Evolutionary conservation across 92 coral and sea anemone species (phyloP), one percentile per base, ranked within the genome.

Genomic region (Porites evermanni): DNA sequence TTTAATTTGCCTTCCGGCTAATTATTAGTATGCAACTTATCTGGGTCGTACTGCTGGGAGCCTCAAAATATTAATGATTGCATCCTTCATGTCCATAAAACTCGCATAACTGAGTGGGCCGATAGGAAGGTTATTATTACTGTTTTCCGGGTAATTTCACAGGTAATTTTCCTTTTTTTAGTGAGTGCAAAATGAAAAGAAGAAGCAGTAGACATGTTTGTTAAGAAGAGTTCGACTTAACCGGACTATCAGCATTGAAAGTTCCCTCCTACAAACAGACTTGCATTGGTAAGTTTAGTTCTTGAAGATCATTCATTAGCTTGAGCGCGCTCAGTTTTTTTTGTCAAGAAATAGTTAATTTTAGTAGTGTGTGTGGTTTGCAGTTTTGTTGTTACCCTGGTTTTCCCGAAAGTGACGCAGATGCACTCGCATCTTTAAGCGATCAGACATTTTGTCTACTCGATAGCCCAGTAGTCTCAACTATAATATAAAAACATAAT

Each of bases 361-460:
- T 4, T 63, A n/a, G 67, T 20, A 63, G 19, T 4, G 47, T 63
- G 67, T 16, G 21, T 63, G 18, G n/a, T 20, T 63, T 4, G 9
- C 72, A 47, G 32, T 71, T 72, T 72, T 51, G 52, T 51, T 51
- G 58, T 2, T 70, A 70, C 16, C 56, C 23, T 74, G 7, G 53
- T 1, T 24, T 77, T 65, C 50, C 21, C 63, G 52, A 23, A 7
- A 44, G 12, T 59, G 80, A 29, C 71, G 13, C 20, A 13, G 83
- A 21, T 24, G 6, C 64, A 23, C 56, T 24, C 18, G 5, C 74
- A 79, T 66, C 65, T n/a, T 13, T 23, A 7, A 20, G 51, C 23
- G 61, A 67, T 47, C 44, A 44, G 44, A 20, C 80, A 77, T 77
- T 77, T 77, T 77, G 80, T 61, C 68, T 26, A 32, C 67, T 50